Base-by-base conservation (phyloP, 2,888 invertebrate genomes). In the Nebria brevicollis region DNA sequence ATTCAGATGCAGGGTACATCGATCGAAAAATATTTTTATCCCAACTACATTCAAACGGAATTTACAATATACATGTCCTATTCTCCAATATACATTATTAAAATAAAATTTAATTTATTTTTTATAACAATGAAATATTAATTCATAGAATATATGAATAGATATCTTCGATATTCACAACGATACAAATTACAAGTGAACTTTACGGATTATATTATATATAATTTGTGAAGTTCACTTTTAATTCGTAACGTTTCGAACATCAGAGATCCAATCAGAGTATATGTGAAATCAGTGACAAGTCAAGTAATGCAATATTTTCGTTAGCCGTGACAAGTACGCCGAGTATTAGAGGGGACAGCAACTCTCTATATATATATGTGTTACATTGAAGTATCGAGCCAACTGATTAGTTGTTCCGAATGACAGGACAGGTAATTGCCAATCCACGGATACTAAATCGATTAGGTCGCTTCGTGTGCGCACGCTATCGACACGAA, bases 381-480 rank as follows among this genome's bases (percentile, higher is more conserved):
- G 34, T 34, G 70, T 25, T 70, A 70, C 70, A 70, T 25, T 70
- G 70, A 26, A 54, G 75, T 75, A 75, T 54, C 75, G 20, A 64
- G 20, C 25, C 54, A 64, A 75, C 75, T 75, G 75, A 75, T 75
- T 78, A 78, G 81, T 77, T 78, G 77, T 77, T 83, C 77, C 82
- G 79, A 83, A 83, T 86, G 86, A 86, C 86, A 85, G 84, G 84
- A 83, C 85, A 85, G 85, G 85, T 86, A 87, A 87, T 87, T 86
- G 86, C 83, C 85, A 86, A 86, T 86, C 84, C 85, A 84, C 84
- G 85, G 54, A 85, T 86, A 83, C 85, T 85, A 86, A 86, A 87
- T 87, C 86, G 86, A 86, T 86, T 86, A 86, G 85, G 79, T 77
- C 83, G 83, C 41, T 42, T 41, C 73, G 73, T 42, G 54, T 54